Conservation (phyloP, 1,140 invertebrate genomes). For the Magallana ariakensis region DNA sequence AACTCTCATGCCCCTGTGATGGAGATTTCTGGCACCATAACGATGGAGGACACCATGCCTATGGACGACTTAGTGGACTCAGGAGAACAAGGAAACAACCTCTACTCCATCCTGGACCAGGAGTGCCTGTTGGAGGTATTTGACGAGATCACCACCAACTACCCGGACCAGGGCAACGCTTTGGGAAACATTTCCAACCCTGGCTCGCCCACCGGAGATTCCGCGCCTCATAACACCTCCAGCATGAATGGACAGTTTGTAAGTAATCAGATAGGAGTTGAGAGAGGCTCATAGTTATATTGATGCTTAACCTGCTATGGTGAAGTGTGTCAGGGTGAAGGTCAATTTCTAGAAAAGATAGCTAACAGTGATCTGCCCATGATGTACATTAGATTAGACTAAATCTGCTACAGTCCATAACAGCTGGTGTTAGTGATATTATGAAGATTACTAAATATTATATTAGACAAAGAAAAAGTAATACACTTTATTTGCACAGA, state of each 20-base stretch:
- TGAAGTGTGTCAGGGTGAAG: too few relatives aligned
- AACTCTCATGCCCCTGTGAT: constrained; percentile 47
- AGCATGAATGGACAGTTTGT: constrained; percentile 73
- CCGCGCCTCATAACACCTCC: constrained; percentile 83
- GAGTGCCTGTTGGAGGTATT: constrained; percentile 62
- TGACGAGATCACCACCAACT: constrained; percentile 62
- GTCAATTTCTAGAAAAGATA: too few relatives aligned
- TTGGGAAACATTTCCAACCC: constrained; percentile 79
- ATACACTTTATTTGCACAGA: too few relatives aligned
- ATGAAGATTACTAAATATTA: too few relatives aligned
- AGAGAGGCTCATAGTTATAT: too few relatives aligned
- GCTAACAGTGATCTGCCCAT: too few relatives aligned
- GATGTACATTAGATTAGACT: too few relatives aligned
- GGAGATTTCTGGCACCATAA: constrained; percentile 28
- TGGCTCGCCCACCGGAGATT: constrained; percentile 82
- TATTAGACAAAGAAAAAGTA: too few relatives aligned
- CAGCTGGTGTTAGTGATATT: too few relatives aligned
- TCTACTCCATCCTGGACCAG: constrained; percentile 42
- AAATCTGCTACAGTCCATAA: too few relatives aligned
- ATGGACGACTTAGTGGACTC: background rate
- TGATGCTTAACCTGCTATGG: too few relatives aligned
- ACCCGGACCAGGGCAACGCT: constrained; percentile 55
- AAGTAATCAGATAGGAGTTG: constrained; percentile 35
- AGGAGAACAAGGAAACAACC: background rate
- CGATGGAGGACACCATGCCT: constrained; percentile 36